A percentile compares a stretch with the other conserved stretches of the same genome.
These are phyloP conservation scores for Leucophenga varia DNA, from an alignment of 1,140 invertebrate genomes.

Conservation along the genomic window DNA sequence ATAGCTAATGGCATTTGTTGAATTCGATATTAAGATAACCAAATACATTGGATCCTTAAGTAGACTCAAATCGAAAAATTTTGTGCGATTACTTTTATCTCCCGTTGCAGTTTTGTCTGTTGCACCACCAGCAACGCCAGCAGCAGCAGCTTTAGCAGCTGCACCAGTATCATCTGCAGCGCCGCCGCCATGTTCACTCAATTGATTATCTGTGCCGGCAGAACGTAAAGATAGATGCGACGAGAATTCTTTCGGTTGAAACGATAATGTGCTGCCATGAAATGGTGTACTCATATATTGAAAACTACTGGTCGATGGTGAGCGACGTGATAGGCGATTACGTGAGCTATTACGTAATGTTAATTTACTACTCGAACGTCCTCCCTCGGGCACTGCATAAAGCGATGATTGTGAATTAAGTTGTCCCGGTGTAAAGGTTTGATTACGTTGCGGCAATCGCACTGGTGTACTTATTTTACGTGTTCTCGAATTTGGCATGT, in stretches of 20 bases:
- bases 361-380: slow-evolving; percentile 37
- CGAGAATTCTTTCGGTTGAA: slow-evolving; percentile 74
- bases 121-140: slow-evolving; percentile 48
- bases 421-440: slow-evolving; percentile 59
- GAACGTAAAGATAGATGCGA: slow-evolving; percentile 76
- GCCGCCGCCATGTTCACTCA: slow-evolving; percentile 37
- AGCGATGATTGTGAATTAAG: slow-evolving; percentile 63
- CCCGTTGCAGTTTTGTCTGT: slow-evolving; percentile 42
- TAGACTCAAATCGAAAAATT: slow-evolving; percentile 75
- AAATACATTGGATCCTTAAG: slow-evolving; percentile 78
- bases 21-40: slow-evolving; percentile 79
- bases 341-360: slow-evolving; percentile 40
- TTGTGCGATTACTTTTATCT: no score
- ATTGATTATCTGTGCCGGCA: slow-evolving; percentile 51
- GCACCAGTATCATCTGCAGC: slow-evolving; percentile 27
- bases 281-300: slow-evolving; percentile 81
- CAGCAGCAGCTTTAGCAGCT: slow-evolving; percentile 16
- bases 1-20: slow-evolving; percentile 80
- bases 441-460: slow-evolving; percentile 44
- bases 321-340: slow-evolving; percentile 60
- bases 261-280: slow-evolving; percentile 77
- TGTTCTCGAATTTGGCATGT: slow-evolving; percentile 44
- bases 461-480: slow-evolving; percentile 61
- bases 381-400: slow-evolving; percentile 61
- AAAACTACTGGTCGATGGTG: slow-evolving; percentile 77